phyloP scores from a whole-genome alignment of 2,888 invertebrate genomes.

The Calameuta pallipes region DNA sequence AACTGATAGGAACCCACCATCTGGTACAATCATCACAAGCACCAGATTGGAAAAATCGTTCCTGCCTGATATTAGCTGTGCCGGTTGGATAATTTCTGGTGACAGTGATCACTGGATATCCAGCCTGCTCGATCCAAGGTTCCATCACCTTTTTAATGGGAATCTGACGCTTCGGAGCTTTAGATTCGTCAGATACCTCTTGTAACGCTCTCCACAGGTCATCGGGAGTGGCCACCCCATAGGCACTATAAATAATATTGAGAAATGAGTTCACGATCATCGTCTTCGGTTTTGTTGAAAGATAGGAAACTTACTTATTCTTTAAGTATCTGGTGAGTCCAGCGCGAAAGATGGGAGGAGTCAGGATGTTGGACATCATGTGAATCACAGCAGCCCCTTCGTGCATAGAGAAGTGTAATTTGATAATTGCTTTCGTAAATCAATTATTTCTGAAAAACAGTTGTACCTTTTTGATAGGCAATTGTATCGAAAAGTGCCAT shows the following conservation, averaged over 20 bases:
- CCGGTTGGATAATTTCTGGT: conserved; percentile 67
- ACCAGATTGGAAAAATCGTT: conserved; percentile 32
- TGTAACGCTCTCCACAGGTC: conserved; percentile 64
- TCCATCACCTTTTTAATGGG: conserved; percentile 57
- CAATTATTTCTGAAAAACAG: not conserved
- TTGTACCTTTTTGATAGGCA: conserved; percentile 73
- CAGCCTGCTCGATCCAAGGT: conserved; percentile 75
- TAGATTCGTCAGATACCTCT: conserved; percentile 15
- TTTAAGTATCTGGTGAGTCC: conserved; percentile 58
- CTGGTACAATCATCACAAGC: conserved; percentile 13
- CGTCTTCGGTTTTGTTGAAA: not conserved
- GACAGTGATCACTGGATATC: conserved; percentile 75
- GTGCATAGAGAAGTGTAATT: not conserved
- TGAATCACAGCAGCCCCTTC: conserved; percentile 69
- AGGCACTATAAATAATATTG: conserved; percentile 22
- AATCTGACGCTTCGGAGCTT: conserved; percentile 52
- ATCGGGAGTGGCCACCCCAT: conserved; percentile 65
- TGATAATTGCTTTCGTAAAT: not conserved
- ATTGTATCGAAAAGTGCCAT: conserved; percentile 71
- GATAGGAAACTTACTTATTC: conserved; percentile 47
- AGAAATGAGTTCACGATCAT: not conserved
- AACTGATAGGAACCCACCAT: conserved; percentile 53
- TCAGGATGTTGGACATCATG: conserved; percentile 70
- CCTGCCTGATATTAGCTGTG: conserved; percentile 66
- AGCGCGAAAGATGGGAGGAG: conserved; percentile 63